Evolutionary conservation across 2,888 invertebrate species (phyloP), one percentile per base, ranked within the genome.

Genomic region (Esperia sulphurella): DNA sequence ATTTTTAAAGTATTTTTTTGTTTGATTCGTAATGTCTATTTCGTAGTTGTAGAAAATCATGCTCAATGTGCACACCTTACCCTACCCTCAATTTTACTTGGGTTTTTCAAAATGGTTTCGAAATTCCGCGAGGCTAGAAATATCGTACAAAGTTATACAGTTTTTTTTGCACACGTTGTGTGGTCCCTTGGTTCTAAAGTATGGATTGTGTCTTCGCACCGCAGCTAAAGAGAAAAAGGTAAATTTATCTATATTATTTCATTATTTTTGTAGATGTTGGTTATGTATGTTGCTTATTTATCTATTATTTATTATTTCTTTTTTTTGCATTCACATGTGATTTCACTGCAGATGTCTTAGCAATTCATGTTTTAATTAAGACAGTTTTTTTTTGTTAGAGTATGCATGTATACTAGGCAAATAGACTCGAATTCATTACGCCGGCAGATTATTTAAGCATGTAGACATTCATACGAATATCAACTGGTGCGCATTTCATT

Each of bases 281-380:
- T 87, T 80, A 83, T 86, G 79, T 80, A 83, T 86, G 79, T 87
- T 81, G 87, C 87, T 87, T 88, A 83, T 85, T 82, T 87, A 87
- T 87, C 65, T 84, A 83, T 83, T 84, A 81, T 86, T 82, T 82
- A 76, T 82, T 79, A 74, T 79, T 68, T 50, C 61, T 68, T 75
- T 76, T 75, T 76, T 80, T 85, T 85, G 86, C 88, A 88, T 88
- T 89, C 88, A 89, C 89, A 89, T 89, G 89, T 89, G 89, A 89
- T 88, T 88, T 89, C 89, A 88, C 89, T 84, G 85, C 87, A 83
- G 79, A 79, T 78, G 75, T 80, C 65, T 75, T 79, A 79, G 82
- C 80, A 79, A 80, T 84, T 84, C 85, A 85, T 86, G 80, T 81
- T 79, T 71, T 66, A 65, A 63, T 69, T 65, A 65, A 59, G 57